Evolutionary conservation across 2,797 vertebrate genomes (phyloP), one percentile per base, ranked within the genome.

Genomic region (Lates japonicus): DNA sequence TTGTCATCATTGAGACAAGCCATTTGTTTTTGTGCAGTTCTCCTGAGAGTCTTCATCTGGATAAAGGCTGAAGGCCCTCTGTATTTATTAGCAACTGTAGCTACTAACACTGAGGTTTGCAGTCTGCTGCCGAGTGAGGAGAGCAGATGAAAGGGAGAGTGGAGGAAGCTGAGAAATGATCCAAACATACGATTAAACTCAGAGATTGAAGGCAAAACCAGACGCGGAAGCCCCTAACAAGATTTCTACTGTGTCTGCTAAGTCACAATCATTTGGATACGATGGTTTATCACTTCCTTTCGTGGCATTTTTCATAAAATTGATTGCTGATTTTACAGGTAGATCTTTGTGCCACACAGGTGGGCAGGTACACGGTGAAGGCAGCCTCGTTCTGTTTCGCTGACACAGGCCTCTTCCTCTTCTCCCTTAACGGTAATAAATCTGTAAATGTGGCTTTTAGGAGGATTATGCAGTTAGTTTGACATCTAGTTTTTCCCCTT

Each of bases 71-170:
- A 89, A 88, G 81, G 61, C 67, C 55, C 29, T 83, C 88, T 82
- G 71, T 94, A 93, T 95, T 93, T 94, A 93, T 93, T 94, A 93
- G 93, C 92, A 94, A 94, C 92, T 90, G 93, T 94, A 91, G 91
- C 88, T 93, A 91, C 82, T 88, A 92, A 93, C 93, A 89, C 58
- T 90, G 87, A 82, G 39, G 64, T 82, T 69, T 87, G 73, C 70
- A 78, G 85, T 70, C 85, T 81, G 83, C 84, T 88, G 90, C 83
- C 35, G 86, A 87, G 82, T 51, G 80, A 82, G 76, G 75, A 85
- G 63, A 74, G 48, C 62, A 91, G 82, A 91, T 88, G 87, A 92
- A 93, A 90, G 76, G 25, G 57, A 76, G 55, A 60, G 71, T 17
- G 44, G 84, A 86, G 80, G 87, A 88, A 90, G 79, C 59, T 1